A percentile compares a stretch with the other conserved stretches of the same genome.
Conservation (phyloP, 2,797 vertebrate species). For the Acomys russatus region DNA sequence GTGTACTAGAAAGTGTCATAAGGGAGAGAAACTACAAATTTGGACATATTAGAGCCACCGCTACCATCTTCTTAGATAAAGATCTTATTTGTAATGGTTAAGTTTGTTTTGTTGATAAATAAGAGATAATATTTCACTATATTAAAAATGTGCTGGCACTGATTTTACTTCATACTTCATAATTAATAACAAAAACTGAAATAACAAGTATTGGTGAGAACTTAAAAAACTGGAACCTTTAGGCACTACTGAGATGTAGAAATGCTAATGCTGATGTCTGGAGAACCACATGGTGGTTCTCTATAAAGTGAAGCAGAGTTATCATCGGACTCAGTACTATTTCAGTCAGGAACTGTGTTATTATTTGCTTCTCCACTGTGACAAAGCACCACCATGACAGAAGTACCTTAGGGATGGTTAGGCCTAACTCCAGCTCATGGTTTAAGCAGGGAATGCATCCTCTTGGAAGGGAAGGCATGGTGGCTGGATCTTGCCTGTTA, state of each 20-base stretch:
- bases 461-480: neutral
- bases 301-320: neutral
- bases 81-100: constrained; percentile 47
- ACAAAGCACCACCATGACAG: neutral
- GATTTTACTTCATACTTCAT: constrained; percentile 33
- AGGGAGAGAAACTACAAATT: neutral
- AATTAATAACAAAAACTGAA: constrained; percentile 15
- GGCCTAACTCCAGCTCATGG: neutral
- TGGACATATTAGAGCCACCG: neutral
- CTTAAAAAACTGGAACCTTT: constrained; percentile 12
- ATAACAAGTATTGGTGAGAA: neutral
- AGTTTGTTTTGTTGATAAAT: constrained; percentile 63
- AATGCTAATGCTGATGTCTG: constrained; percentile 37
- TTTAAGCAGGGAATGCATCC: neutral
- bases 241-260: neutral
- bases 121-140: constrained; percentile 45
- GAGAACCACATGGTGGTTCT: neutral
- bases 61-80: constrained; percentile 41
- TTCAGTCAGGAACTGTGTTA: neutral
- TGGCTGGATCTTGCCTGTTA: neutral
- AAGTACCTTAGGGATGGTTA: neutral
- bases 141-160: constrained; percentile 1
- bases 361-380: neutral
- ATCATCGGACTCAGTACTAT: neutral
- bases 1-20: constrained; percentile 16